phyloP scores from a whole-genome alignment of 2,888 invertebrate species.

The Acanthosepion esculentum region DNA sequence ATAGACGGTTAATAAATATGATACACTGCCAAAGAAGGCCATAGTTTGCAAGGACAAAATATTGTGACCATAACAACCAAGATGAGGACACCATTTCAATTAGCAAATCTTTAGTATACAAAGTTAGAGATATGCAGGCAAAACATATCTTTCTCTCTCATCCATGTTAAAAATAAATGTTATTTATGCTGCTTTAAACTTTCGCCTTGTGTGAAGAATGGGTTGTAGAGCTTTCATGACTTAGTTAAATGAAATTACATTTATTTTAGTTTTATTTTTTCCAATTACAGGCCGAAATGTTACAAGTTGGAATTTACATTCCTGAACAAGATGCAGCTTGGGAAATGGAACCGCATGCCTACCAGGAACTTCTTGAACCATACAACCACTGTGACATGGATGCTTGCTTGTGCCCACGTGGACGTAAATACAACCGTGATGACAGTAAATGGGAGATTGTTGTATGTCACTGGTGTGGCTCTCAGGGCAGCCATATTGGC shows the following conservation, averaged over 20 bases:
- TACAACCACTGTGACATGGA: conserved; percentile 80
- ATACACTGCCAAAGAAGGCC: too few species aligned
- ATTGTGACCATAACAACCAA: too few species aligned
- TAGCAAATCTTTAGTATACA: too few species aligned
- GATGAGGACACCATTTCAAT: too few species aligned
- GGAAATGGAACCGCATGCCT: conserved; percentile 86
- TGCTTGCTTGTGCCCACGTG: conserved; percentile 80
- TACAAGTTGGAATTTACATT: conserved; percentile 84
- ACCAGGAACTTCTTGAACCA: conserved; percentile 82
- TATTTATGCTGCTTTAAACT: too few species aligned
- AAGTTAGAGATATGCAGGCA: too few species aligned
- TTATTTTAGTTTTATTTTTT: background rate
- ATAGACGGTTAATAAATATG: too few species aligned
- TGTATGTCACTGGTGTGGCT: conserved; percentile 79
- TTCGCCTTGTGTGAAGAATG: too few species aligned
- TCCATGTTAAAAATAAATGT: too few species aligned
- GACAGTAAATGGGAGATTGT: conserved; percentile 78
- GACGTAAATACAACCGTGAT: conserved; percentile 76
- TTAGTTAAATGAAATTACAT: background rate
- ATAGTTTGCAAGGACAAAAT: too few species aligned
- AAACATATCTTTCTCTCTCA: too few species aligned
- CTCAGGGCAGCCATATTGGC: conserved; percentile 77
- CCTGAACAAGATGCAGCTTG: conserved; percentile 89
- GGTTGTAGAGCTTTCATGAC: too few species aligned
- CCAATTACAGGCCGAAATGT: conserved; percentile 77